Percentiles rank a stretch among this genome's conserved stretches.
Evolutionary conservation across 2,797 vertebrate genomes (phyloP).

Genomic region (Momotus momota): DNA sequence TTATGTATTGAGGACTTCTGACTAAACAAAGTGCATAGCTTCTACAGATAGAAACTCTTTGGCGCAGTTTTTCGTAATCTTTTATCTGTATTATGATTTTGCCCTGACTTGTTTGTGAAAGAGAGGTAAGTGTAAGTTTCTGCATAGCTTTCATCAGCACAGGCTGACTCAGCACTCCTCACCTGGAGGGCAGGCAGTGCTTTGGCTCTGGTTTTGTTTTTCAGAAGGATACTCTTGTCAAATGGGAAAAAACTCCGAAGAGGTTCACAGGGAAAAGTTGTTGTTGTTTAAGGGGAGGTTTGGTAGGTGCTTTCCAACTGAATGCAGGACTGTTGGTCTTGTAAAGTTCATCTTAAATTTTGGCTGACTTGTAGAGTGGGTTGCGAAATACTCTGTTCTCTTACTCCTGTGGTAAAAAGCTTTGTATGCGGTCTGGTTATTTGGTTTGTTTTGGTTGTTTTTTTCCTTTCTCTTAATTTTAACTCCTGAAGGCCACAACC

Average conservation of each 20-base stretch:
- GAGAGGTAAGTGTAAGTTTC: neutral
- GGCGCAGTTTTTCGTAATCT: neutral
- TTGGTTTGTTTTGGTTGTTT: neutral
- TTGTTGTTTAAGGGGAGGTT: neutral
- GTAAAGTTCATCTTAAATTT: neutral
- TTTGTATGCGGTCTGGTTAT: neutral
- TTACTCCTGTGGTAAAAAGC: neutral
- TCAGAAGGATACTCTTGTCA: neutral
- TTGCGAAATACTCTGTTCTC: neutral
- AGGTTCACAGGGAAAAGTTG: neutral
- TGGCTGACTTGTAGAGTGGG: neutral
- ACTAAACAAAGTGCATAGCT: neutral
- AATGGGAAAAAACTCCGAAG: neutral
- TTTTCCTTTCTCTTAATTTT: neutral
- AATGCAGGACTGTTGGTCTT: neutral
- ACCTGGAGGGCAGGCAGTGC: neutral
- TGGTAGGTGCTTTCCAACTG: neutral
- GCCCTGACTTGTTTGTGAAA: slow-evolving; percentile 33
- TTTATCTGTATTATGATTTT: neutral
- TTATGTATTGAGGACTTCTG: neutral
- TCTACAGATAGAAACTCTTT: slow-evolving; percentile 15
- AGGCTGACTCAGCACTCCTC: slow-evolving; percentile 22
- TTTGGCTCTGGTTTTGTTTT: neutral
- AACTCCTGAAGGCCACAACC: neutral
- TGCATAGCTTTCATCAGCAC: neutral